Evolutionary conservation across 2,113 vertebrate genomes (phyloP).

Genomic region (Apistogramma diplotaenia): DNA sequence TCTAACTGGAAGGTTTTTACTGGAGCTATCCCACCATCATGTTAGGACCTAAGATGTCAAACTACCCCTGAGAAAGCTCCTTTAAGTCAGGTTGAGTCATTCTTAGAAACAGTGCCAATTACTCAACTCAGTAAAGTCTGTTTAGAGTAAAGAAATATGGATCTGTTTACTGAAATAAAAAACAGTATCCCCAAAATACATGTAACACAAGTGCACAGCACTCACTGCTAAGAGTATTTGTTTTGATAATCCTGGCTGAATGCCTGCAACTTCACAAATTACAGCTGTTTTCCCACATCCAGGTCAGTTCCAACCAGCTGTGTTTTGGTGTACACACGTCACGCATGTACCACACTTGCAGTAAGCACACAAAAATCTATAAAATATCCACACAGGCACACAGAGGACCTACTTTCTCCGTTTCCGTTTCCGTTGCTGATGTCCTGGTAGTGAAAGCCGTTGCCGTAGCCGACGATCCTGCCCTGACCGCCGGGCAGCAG

Average conservation of each 20-base stretch:
- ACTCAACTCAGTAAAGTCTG: neutral
- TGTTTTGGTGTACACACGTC: conserved; percentile 23
- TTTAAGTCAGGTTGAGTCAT: neutral
- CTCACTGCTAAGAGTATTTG: neutral
- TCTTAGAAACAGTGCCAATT: neutral
- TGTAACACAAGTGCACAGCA: neutral
- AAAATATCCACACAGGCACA: neutral
- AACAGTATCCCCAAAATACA: neutral
- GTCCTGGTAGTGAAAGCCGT: conserved; percentile 87
- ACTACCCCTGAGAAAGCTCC: neutral
- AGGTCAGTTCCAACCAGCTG: conserved; percentile 14
- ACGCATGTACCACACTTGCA: neutral
- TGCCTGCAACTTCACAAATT: neutral
- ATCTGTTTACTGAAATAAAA: neutral
- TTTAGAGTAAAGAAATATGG: neutral
- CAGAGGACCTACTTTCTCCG: conserved; percentile 73
- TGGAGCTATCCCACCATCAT: neutral
- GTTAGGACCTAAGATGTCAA: neutral
- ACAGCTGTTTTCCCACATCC: neutral
- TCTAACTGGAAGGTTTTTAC: neutral
- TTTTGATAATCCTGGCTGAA: neutral
- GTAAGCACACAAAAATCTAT: neutral
- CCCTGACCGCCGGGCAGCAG: conserved; percentile 29
- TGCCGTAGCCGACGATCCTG: conserved; percentile 75
- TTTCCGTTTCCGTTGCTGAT: conserved; percentile 73